Conservation (phyloP, 2,797 vertebrate species). For the Enoplosus armatus region DNA sequence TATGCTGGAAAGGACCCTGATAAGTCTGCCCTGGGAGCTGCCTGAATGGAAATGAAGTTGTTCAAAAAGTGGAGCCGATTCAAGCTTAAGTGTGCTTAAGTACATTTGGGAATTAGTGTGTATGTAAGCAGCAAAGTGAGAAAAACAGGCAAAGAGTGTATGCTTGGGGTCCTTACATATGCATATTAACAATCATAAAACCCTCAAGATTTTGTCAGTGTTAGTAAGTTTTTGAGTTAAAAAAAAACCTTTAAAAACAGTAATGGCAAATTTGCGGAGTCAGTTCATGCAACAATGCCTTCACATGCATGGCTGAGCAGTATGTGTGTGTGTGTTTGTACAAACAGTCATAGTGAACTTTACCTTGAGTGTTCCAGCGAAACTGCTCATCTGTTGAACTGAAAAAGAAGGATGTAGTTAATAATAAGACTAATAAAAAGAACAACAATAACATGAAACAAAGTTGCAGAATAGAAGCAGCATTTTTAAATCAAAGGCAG, state of each 20-base stretch:
- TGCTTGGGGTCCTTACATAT: slow-evolving; percentile 23
- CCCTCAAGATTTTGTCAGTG: background rate
- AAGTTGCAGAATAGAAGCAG: background rate
- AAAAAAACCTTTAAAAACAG: background rate
- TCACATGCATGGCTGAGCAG: background rate
- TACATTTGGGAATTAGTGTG: slow-evolving; percentile 2
- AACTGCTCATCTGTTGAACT: slow-evolving; percentile 97
- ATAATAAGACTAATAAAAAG: background rate
- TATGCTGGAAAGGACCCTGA: slow-evolving; percentile 23
- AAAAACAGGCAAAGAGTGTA: background rate
- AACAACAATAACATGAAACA: background rate
- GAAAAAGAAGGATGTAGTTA: slow-evolving; percentile 73
- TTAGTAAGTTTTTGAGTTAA: background rate
- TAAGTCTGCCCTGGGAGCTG: slow-evolving; percentile 24
- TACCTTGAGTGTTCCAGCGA: slow-evolving; percentile 98
- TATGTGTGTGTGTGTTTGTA: background rate
- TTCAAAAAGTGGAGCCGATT: background rate
- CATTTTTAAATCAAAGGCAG: background rate
- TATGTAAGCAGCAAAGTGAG: background rate
- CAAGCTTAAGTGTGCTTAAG: background rate
- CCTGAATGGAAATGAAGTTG: slow-evolving; percentile 26
- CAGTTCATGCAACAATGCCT: background rate
- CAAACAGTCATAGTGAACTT: slow-evolving; percentile 29
- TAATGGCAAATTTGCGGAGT: background rate
- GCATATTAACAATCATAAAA: slow-evolving; percentile 40